phyloP scores from a whole-genome alignment of 2,888 invertebrate genomes.

The Acronicta leporina region DNA sequence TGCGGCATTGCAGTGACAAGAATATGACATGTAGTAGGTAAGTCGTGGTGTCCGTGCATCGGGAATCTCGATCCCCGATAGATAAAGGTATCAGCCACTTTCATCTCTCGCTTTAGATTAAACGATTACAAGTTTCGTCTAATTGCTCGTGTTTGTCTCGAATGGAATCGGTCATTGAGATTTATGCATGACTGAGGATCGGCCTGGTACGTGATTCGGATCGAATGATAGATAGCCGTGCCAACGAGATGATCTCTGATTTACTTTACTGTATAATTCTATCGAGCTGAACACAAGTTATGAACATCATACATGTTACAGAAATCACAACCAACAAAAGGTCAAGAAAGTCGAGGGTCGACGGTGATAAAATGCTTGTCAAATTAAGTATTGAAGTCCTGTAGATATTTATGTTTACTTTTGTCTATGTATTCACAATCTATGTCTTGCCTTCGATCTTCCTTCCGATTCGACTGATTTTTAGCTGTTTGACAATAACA shows the following conservation, averaged over 20 bases:
- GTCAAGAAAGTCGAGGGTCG: constrained; percentile 26
- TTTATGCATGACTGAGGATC: constrained; percentile 76
- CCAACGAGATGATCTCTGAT: constrained; percentile 56
- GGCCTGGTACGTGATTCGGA: constrained; percentile 61
- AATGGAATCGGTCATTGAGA: constrained; percentile 74
- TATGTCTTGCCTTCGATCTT: constrained; percentile 3
- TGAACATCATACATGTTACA: constrained; percentile 13
- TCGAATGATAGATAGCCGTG: constrained; percentile 60
- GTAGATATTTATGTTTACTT: too few species aligned
- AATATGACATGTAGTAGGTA: constrained; percentile 71
- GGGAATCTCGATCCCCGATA: constrained; percentile 61
- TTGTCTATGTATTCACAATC: constrained; percentile 5
- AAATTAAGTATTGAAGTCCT: too few species aligned
- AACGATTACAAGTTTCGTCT: constrained; percentile 84
- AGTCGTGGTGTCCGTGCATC: constrained; percentile 59
- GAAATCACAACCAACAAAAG: constrained; percentile 46
- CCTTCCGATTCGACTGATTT: too few species aligned
- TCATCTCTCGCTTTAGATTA: constrained; percentile 85
- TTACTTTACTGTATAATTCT: constrained; percentile 47
- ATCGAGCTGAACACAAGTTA: constrained; percentile 34
- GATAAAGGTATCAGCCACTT: constrained; percentile 82
- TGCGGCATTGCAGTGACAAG: constrained; percentile 73
- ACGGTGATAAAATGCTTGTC: background rate
- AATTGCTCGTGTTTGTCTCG: constrained; percentile 84
- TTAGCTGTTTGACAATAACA: too few species aligned